Conservation (phyloP, 2,888 invertebrate species). For the Zootermopsis nevadensis region DNA sequence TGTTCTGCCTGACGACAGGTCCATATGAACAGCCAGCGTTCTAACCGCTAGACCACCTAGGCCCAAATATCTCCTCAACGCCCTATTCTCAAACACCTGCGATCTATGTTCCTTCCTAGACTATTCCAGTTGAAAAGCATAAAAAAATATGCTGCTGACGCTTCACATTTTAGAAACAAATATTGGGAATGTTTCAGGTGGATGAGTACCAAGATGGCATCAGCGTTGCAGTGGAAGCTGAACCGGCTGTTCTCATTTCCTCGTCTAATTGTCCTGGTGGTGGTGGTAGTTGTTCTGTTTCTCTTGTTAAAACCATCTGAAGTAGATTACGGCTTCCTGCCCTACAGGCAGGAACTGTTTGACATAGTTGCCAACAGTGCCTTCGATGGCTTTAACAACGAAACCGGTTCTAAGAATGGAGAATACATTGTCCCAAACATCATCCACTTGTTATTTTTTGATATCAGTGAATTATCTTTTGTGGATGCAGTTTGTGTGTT, state of each 20-base stretch:
- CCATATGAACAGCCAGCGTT: too few species aligned
- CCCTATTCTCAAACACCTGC: too few species aligned
- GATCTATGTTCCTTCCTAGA: too few species aligned
- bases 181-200: background rate
- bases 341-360: slow-evolving; percentile 28
- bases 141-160: too few species aligned
- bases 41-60: too few species aligned
- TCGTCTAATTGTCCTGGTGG: background rate
- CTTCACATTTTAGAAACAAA: too few species aligned
- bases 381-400: slow-evolving; percentile 31
- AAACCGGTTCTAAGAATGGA: slow-evolving; percentile 17
- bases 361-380: slow-evolving; percentile 3
- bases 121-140: too few species aligned
- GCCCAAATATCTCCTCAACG: too few species aligned
- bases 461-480: slow-evolving; percentile 14
- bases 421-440: slow-evolving; percentile 37
- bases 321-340: slow-evolving; percentile 12
- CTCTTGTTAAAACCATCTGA: background rate
- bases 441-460: slow-evolving; percentile 33
- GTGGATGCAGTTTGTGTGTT: slow-evolving; percentile 29
- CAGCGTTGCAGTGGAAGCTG: slow-evolving; percentile 14
- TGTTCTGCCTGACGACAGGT: too few species aligned
- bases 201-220: background rate
- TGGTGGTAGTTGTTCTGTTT: background rate
- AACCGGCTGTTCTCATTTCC: background rate